Evolutionary conservation across 2,888 invertebrate genomes (phyloP).

Genomic region (Unio pictorum): DNA sequence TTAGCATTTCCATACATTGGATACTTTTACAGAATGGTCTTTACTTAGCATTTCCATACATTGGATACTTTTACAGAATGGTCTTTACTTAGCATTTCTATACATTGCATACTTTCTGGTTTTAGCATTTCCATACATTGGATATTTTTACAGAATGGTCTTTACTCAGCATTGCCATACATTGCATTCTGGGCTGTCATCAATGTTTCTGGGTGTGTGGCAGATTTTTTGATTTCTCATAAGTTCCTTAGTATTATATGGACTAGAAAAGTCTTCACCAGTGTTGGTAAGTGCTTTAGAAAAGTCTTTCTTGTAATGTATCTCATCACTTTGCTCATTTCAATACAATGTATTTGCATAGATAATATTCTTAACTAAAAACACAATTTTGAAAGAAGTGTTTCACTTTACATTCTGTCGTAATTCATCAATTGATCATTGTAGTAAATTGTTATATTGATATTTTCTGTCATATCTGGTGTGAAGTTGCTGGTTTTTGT

Average conservation of each 20-base stretch:
- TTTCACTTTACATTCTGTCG: no score
- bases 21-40: conserved; percentile 58
- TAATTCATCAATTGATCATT: no score
- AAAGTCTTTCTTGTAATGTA: no score
- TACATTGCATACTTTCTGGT: conserved; percentile 57
- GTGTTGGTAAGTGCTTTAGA: conserved; percentile 45
- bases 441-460: no score
- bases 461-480: no score
- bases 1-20: no score
- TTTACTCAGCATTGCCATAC: conserved; percentile 68
- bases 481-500: no score
- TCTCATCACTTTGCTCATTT: no score
- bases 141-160: conserved; percentile 62
- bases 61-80: conserved; percentile 64
- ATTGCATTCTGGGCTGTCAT: conserved; percentile 61
- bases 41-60: conserved; percentile 64
- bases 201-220: conserved; percentile 52
- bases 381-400: no score
- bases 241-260: conserved; percentile 38
- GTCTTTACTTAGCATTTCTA: conserved; percentile 66
- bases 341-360: no score
- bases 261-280: conserved; percentile 55
- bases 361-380: no score
- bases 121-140: background rate
- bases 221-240: conserved; percentile 48